A percentile compares a stretch with the other conserved stretches of the same genome.
Conservation (phyloP, 2,113 vertebrate species). For the Microtus montanus region DNA sequence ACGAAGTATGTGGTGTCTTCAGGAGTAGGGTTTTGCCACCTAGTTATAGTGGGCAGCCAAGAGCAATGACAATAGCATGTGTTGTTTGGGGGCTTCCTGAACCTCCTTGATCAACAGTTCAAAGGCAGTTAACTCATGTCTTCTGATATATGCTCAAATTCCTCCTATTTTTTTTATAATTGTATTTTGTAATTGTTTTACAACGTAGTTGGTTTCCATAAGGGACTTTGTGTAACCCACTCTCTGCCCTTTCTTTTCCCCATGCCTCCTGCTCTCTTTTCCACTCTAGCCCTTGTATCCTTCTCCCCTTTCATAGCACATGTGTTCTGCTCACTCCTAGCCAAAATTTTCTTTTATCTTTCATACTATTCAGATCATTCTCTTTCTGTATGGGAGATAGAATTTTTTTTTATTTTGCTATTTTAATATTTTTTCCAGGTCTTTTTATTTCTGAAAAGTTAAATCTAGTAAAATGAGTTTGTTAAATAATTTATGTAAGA, state of each 20-base stretch:
- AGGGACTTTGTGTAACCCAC: background rate
- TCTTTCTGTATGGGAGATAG: background rate
- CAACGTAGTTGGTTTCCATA: background rate
- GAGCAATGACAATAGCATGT: background rate
- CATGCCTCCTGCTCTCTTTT: background rate
- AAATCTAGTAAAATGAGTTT: background rate
- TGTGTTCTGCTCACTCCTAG: background rate
- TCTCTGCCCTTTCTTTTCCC: background rate
- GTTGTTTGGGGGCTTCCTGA: background rate
- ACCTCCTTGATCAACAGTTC: too few relatives aligned
- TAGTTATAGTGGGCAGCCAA: background rate
- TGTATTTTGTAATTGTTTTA: background rate
- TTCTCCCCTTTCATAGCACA: background rate
- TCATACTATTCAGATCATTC: background rate
- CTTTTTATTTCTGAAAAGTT: background rate
- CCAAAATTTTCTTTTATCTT: background rate
- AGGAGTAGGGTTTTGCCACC: background rate
- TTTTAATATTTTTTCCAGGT: conserved; percentile 17
- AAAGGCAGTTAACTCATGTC: background rate
- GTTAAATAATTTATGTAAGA: background rate
- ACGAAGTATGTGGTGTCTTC: background rate
- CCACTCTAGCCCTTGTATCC: background rate
- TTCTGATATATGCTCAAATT: background rate
- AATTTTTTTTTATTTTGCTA: background rate
- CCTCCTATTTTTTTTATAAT: background rate